A percentile compares a stretch with the other conserved stretches of the same genome.
Conservation (phyloP, 2,888 invertebrate genomes). For the Tenthredo mesomela region DNA sequence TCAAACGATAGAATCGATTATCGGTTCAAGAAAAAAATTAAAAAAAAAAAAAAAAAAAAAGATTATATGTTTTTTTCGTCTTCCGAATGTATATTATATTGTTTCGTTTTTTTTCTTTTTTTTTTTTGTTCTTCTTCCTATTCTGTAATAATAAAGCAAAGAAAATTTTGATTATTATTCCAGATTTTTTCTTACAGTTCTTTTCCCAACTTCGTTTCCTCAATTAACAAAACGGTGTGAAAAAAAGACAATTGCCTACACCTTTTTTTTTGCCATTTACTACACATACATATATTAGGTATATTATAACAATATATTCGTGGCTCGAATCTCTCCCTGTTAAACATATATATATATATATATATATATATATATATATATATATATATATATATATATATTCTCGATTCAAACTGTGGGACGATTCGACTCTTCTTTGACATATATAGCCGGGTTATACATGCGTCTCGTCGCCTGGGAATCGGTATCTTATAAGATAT, state of each 20-base stretch:
- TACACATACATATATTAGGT: not conserved
- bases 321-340: not conserved
- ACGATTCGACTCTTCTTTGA: constrained; percentile 49
- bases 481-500: not conserved
- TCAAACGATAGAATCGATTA: constrained; percentile 19
- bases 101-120: not conserved
- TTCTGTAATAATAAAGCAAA: not conserved
- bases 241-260: too few species aligned
- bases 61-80: too few species aligned
- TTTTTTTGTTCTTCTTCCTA: not conserved
- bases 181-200: not conserved
- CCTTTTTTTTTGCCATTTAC: not conserved
- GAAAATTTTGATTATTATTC: not conserved
- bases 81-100: too few species aligned
- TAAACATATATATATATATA: too few species aligned
- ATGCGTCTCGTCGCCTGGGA: constrained; percentile 37
- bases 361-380: not conserved
- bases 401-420: constrained; percentile 35
- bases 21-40: not conserved
- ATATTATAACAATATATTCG: too few species aligned
- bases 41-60: not conserved
- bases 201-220: not conserved
- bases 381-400: not conserved
- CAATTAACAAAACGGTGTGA: too few species aligned
- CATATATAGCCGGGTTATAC: not conserved